Percentiles rank a stretch among this genome's conserved stretches.
phyloP scores from a whole-genome alignment of 2,888 invertebrate species.

The Tortricodes alternella region DNA sequence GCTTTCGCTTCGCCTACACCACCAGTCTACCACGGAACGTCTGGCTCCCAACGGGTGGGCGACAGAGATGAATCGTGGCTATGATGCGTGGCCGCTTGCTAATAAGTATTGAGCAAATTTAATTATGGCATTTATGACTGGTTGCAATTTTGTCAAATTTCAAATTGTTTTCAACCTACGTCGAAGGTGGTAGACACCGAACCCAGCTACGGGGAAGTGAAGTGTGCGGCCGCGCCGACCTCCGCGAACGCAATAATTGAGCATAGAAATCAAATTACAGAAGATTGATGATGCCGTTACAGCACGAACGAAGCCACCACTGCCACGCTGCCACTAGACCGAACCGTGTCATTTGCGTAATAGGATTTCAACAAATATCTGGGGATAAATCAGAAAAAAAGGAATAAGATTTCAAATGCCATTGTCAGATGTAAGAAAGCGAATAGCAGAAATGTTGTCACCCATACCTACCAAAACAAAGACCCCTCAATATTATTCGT shows the following conservation, averaged over 20 bases:
- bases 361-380: conserved; percentile 68
- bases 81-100: background rate
- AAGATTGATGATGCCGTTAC: conserved; percentile 82
- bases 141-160: background rate
- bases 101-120: background rate
- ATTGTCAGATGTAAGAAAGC: background rate
- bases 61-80: background rate
- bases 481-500: too few species aligned
- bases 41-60: background rate
- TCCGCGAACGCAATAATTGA: conserved; percentile 81
- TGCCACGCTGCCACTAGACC: conserved; percentile 65
- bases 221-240: conserved; percentile 68
- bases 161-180: background rate
- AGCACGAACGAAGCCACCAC: conserved; percentile 76
- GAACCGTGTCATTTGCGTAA: conserved; percentile 76
- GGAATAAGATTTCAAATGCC: background rate
- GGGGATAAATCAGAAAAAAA: conserved; percentile 34
- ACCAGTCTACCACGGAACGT: background rate
- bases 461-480: background rate
- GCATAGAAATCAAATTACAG: conserved; percentile 83
- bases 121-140: too few species aligned
- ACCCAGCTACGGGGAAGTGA: conserved; percentile 58
- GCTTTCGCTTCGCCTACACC: background rate
- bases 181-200: conserved; percentile 9
- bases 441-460: background rate